Base-by-base conservation (phyloP, 2,113 vertebrate genomes). In the Callipepla squamata region DNA sequence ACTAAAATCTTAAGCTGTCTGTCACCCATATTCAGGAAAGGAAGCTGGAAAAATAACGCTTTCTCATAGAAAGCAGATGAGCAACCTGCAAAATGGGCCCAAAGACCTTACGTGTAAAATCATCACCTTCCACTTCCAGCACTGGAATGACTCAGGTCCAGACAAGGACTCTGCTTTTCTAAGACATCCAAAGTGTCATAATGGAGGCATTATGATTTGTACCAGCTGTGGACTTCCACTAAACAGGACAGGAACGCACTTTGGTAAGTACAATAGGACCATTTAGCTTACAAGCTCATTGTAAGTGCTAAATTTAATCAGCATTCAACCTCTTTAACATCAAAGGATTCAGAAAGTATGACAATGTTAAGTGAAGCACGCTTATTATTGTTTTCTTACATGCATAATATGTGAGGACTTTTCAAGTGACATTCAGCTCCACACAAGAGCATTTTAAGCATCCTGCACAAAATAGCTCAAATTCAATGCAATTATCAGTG, bases 331-430 rank as follows among this genome's bases (percentile, higher is more conserved):
- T 77, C 50, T 74, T 34, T 38, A 91, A 34, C 25, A 55, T 51
- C 59, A 74, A 70, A 93, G 28, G 47, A 91, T 82, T 66, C 50
- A 22, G 38, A 75, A 6, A 91, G 28, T 42, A 84, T 13, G 67
- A 61, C 15, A 61, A 10, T 53, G 87, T 85, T 14, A 66, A 95
- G 38, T 70, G 80, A 94, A 80, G 42, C 38, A 66, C 93, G 77
- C 40, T 85, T 97, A 91, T 95, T 90, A 92, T 34, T 72, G 80
- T 92, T 96, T 96, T 95, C 95, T 96, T 85, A 95, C 61, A 95
- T 16, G 34, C 25, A 82, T 93, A 96, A 74, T 55, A 77, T 81
- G 63, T 78, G 80, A 89, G 87, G 74, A 75, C 91, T 94, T 78
- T 96, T 96, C 84, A 95, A 93, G 53, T 28, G 57, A 61, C 68